Evolutionary conservation across 1,140 invertebrate species (phyloP).

Genomic region (Drosophila cardini): DNA sequence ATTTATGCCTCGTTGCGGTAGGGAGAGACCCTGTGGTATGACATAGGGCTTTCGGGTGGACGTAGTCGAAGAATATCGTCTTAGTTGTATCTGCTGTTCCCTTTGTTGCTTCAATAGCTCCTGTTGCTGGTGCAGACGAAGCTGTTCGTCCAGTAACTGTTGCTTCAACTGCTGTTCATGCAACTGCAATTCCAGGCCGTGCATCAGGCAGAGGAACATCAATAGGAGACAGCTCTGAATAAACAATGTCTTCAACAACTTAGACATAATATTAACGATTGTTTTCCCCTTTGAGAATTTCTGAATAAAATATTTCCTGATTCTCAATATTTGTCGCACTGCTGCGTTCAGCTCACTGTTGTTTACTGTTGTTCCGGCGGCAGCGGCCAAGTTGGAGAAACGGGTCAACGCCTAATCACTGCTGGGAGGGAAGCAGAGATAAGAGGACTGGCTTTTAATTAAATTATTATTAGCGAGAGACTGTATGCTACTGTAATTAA

Average conservation of each 20-base stretch:
- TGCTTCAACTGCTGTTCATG: conserved; percentile 68
- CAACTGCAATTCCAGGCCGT: conserved; percentile 61
- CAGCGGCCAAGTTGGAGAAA: conserved; percentile 35
- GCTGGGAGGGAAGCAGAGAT: conserved; percentile 37
- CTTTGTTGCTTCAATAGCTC: conserved; percentile 51
- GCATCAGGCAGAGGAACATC: conserved; percentile 55
- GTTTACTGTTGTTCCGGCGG: conserved; percentile 59
- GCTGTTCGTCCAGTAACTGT: conserved; percentile 58
- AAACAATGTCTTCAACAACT: conserved; percentile 46
- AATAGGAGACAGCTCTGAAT: conserved; percentile 53
- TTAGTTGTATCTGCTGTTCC: conserved; percentile 51
- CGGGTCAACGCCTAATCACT: conserved; percentile 52
- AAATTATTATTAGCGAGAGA: conserved; percentile 51
- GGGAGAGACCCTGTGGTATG: conserved; percentile 68
- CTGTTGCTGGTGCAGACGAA: conserved; percentile 54
- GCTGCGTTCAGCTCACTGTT: conserved; percentile 48
- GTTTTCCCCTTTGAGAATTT: neutral
- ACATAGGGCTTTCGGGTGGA: conserved; percentile 67
- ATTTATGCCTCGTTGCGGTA: conserved; percentile 65
- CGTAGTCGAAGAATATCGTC: conserved; percentile 66
- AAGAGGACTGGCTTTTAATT: conserved; percentile 47
- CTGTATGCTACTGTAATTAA: conserved; percentile 28
- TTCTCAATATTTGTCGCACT: conserved; percentile 15
- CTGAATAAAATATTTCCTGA: neutral
- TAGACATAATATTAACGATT: conserved; percentile 39